phyloP scores from a whole-genome alignment of 1,140 invertebrate genomes.

The Polypedilum pembai region DNA sequence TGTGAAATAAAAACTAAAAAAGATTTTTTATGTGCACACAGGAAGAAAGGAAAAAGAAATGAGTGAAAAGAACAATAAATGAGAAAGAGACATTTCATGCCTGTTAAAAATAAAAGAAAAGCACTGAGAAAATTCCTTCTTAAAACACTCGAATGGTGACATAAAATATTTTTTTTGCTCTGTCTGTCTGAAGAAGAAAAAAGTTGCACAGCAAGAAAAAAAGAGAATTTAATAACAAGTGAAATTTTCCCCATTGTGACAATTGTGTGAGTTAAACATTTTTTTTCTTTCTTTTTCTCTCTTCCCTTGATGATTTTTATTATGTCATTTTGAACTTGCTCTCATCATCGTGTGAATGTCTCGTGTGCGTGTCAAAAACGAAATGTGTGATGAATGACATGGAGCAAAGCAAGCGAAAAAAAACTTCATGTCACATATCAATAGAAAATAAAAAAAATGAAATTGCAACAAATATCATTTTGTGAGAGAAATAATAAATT shows the following conservation, averaged over 20 bases:
- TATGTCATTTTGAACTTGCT: too few relatives aligned
- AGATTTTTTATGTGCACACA: not conserved
- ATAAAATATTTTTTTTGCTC: not conserved
- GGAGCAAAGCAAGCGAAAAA: too few relatives aligned
- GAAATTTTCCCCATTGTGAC: not conserved
- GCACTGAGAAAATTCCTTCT: not conserved
- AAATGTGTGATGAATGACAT: too few relatives aligned
- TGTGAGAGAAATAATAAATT: too few relatives aligned
- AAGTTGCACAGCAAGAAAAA: not conserved
- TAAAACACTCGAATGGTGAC: slow-evolving; percentile 17
- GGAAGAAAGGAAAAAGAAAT: not conserved
- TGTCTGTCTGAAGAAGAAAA: not conserved
- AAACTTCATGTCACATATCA: too few relatives aligned
- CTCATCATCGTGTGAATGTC: too few relatives aligned
- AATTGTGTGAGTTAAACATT: not conserved
- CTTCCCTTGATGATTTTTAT: too few relatives aligned
- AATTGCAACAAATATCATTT: too few relatives aligned
- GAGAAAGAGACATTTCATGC: not conserved
- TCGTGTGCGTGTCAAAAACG: too few relatives aligned
- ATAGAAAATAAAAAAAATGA: too few relatives aligned
- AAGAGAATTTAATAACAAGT: not conserved
- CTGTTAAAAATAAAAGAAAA: slow-evolving; percentile 14
- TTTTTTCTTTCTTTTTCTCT: not conserved
- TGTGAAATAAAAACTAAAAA: not conserved
- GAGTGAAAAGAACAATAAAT: not conserved